A percentile compares a stretch with the other conserved stretches of the same genome.
These are phyloP conservation scores for Lasioglossum marginatum DNA, from an alignment of 2,888 invertebrate genomes.

Conservation along the genomic window DNA sequence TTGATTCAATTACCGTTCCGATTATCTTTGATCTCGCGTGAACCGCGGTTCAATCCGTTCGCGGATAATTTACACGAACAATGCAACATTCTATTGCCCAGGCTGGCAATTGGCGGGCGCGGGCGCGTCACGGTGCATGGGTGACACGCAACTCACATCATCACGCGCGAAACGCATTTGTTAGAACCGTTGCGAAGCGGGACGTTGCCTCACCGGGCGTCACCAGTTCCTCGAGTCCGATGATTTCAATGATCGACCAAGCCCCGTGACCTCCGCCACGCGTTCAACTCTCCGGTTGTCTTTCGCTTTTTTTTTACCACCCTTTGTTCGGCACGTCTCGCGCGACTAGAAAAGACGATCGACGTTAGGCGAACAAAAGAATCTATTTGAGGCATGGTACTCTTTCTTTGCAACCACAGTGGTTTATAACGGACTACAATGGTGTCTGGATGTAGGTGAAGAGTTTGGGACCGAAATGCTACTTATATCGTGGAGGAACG, in stretches of 20 bases:
- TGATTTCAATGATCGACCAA: constrained; percentile 65
- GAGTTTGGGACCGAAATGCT: too few species aligned
- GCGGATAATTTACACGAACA: constrained; percentile 66
- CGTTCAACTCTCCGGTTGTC: constrained; percentile 19
- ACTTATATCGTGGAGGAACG: too few species aligned
- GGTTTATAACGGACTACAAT: too few species aligned
- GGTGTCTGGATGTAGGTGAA: too few species aligned
- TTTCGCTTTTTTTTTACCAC: constrained; percentile 8
- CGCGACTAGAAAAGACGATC: constrained; percentile 35
- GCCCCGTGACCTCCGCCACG: constrained; percentile 56
- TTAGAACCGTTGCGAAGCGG: constrained; percentile 59
- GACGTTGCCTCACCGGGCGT: constrained; percentile 67
- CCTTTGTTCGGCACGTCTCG: constrained; percentile 8
- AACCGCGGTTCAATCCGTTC: constrained; percentile 49
- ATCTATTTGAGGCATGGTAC: not conserved
- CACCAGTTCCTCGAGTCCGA: constrained; percentile 51
- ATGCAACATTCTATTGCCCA: constrained; percentile 66
- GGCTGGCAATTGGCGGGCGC: constrained; percentile 43
- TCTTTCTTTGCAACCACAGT: not conserved
- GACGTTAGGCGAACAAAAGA: constrained; percentile 1
- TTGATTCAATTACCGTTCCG: constrained; percentile 1
- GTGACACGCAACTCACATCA: constrained; percentile 62
- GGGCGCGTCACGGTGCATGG: constrained; percentile 14
- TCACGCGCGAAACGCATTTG: constrained; percentile 61
- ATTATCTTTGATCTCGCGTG: constrained; percentile 22